A percentile compares a stretch with the other conserved stretches of the same genome.
These are phyloP conservation scores for Tinamus major DNA, from an alignment of 2,797 vertebrate species.

Conservation along the genomic window DNA sequence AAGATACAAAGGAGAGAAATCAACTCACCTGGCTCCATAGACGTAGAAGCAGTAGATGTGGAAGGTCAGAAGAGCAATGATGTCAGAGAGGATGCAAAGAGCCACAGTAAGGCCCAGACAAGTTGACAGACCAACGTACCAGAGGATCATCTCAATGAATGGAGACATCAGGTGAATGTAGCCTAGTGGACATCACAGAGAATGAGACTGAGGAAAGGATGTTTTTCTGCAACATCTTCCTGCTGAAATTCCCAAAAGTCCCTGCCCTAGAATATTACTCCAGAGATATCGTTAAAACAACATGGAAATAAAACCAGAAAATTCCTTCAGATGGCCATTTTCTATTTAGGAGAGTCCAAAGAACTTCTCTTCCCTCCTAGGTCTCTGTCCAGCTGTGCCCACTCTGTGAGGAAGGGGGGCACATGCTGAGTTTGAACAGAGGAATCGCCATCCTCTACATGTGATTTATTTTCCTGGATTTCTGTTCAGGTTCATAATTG, in stretches of 20 bases:
- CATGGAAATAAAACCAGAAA: background rate
- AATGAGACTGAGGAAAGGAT: background rate
- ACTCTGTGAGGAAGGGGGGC: background rate
- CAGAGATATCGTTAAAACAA: background rate
- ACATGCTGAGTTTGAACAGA: background rate
- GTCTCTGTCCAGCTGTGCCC: background rate
- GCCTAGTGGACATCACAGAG: conserved; percentile 77
- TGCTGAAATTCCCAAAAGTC: background rate
- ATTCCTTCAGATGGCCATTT: background rate
- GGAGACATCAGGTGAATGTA: conserved; percentile 98
- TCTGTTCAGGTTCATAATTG: background rate
- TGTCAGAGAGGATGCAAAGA: conserved; percentile 94
- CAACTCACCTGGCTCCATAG: conserved; percentile 92
- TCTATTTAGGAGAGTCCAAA: background rate
- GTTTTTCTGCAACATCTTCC: background rate
- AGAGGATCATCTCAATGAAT: conserved; percentile 94
- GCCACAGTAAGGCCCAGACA: conserved; percentile 93
- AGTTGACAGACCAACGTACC: conserved; percentile 93
- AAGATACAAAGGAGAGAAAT: background rate
- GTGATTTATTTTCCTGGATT: background rate
- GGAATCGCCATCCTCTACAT: background rate
- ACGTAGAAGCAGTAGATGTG: conserved; percentile 99
- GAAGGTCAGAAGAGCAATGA: conserved; percentile 94
- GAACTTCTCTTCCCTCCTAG: background rate
- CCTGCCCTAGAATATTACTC: rapidly evolving